Evolutionary conservation across 2,797 vertebrate genomes (phyloP), one percentile per base, ranked within the genome.

Genomic region (Eupleurogrammus muticus): DNA sequence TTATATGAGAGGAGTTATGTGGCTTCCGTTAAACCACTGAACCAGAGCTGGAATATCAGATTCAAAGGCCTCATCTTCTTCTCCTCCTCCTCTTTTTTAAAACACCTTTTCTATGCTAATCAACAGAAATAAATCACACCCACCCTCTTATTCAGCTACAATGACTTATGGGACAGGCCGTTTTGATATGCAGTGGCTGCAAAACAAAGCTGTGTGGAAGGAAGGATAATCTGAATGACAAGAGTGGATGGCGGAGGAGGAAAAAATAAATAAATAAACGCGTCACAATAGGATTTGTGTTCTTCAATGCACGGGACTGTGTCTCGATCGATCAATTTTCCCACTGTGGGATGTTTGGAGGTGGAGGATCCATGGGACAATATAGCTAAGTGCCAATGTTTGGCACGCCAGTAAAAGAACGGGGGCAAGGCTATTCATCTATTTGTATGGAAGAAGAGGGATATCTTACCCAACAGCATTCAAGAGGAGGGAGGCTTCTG

Each of bases 21-120:
- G 72, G 56, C 55, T 65, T 71, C 76, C 61, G 80, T 85, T 81
- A 83, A 87, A 87, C 73, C 69, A 49, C 57, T 79, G 72, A 84
- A 80, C 76, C 75, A 65, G 50, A 50, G 32, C 21, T 70, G 52
- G 69, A 73, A 73, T 80, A 80, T 81, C 61, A 71, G 68, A 70
- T 71, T 81, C n/a, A 72, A 74, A 58, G 38, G 61, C 57, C 48
- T 63, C 48, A 40, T 71, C 42, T 9, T 49, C 47, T 21, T 54
- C 62, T 51, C 13, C 59, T 38, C 38, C 19, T 47, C 60, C 51
- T 28, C 28, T 6, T 54, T 38, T 58, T 70, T 44, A 75, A 67
- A 46, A 24, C 52, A 70, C 44, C 13, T 77, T 80, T 70, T 63
- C 52, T 46, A 50, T 76, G 74, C 53, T 73, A 87, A 84, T 79